Base-by-base conservation (phyloP, 2,888 invertebrate genomes). In the Entomobrya proxima region DNA sequence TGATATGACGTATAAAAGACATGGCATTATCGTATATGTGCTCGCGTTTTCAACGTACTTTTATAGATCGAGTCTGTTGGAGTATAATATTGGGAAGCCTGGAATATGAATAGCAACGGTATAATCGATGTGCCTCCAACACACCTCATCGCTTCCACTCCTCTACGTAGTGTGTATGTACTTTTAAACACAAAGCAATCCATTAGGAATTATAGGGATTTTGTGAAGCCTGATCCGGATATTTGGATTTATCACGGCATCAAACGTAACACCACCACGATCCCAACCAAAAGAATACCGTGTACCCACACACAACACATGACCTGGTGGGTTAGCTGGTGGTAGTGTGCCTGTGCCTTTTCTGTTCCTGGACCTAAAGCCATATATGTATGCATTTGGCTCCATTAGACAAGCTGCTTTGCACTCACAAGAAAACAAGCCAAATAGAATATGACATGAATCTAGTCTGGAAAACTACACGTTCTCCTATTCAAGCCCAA, bases 171-270 rank as follows among this genome's bases (percentile, higher is more conserved):
- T 64, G 64, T 64, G 64, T 64, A 18, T n/a, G n/a, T n/a, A n/a
- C n/a, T n/a, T 67, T 79, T 81, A 44, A 32, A 21, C 74, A 61
- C 47, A 75, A 47, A 58, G 75, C 74, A 75, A 81, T 81, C 72
- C 74, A 81, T 81, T 81, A 74, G 21, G 81, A 81, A 81, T 81
- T 61, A 81, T 81, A 75, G 81, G 44, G 74, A 81, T 58, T 75
- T 81, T 30, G 75, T 50, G 79, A 78, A 79, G 74, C 30, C 74
- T 74, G 81, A 81, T 81, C 81, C 81, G 81, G 81, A 81, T 81
- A 81, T 81, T 81, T 81, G 74, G 74, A 47, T 81, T 81, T 74
- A 81, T 81, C 81, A 81, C 81, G 81, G 58, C 81, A 81, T 81
- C 81, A 72, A 52, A 44, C 32, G 32, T 67, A 64, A 44, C 79